A percentile compares a stretch with the other conserved stretches of the same genome.
phyloP scores from a whole-genome alignment of 2,113 vertebrate genomes.

The Dunckerocampus dactyliophorus region DNA sequence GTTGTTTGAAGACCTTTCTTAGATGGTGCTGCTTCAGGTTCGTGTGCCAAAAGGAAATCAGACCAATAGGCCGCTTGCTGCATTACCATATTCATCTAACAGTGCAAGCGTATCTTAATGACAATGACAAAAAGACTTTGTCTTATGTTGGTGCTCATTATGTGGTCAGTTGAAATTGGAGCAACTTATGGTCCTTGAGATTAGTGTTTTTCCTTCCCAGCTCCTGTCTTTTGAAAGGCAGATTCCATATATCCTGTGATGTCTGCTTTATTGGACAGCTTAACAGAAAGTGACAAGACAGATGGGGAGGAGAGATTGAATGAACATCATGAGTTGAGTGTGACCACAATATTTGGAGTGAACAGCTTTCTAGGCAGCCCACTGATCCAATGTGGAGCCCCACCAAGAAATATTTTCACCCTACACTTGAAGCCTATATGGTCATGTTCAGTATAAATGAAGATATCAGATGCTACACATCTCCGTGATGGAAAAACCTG shows the following conservation, averaged over 20 bases:
- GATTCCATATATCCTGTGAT: conserved; percentile 31
- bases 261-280: conserved; percentile 30
- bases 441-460: conserved; percentile 35
- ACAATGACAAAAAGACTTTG: not conserved
- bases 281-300: conserved; percentile 41
- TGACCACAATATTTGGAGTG: conserved; percentile 33
- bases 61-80: not conserved
- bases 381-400: conserved; percentile 27
- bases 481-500: conserved; percentile 52
- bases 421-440: conserved; percentile 15
- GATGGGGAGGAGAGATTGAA: conserved; percentile 27
- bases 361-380: conserved; percentile 25
- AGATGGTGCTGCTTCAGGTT: too few species aligned
- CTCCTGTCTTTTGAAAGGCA: conserved; percentile 10
- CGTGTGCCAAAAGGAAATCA: too few species aligned
- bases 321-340: conserved; percentile 18
- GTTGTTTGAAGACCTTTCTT: too few species aligned
- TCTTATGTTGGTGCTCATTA: not conserved
- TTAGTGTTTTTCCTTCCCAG: conserved; percentile 9
- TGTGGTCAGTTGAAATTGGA: conserved; percentile 14
- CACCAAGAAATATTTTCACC: conserved; percentile 26
- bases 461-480: conserved; percentile 42
- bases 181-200: conserved; percentile 18
- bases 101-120: not conserved
- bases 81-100: not conserved